Conservation (phyloP, 2,888 invertebrate genomes). For the Polydrusus tereticollis region DNA sequence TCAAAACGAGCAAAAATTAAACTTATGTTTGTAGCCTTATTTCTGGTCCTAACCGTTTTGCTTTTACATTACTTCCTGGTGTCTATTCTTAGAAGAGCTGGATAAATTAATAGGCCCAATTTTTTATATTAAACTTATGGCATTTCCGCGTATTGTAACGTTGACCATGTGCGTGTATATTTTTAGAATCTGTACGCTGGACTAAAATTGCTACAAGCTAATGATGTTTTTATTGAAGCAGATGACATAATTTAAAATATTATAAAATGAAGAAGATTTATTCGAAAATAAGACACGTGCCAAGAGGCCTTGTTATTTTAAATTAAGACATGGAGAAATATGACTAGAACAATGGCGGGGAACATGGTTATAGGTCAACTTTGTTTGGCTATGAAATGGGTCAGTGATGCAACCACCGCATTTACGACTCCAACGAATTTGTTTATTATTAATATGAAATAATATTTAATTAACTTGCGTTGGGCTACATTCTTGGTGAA, state of each 20-base stretch:
- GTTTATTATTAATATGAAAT: neutral
- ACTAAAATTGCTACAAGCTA: neutral
- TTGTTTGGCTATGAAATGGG: neutral
- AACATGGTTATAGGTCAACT: neutral
- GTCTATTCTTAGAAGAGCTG: too few species aligned
- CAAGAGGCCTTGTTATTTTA: conserved; percentile 12
- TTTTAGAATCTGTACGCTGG: neutral
- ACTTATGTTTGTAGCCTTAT: too few species aligned
- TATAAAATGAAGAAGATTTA: conserved; percentile 14
- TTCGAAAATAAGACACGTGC: conserved; percentile 28
- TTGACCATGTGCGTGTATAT: too few species aligned
- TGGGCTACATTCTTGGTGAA: too few species aligned
- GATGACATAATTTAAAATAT: conserved; percentile 18
- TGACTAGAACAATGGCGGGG: neutral
- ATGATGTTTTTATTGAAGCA: neutral
- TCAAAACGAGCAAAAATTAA: too few species aligned
- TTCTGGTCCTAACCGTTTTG: too few species aligned
- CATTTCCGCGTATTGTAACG: too few species aligned
- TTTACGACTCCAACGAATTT: neutral
- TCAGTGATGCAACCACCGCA: conserved; percentile 2
- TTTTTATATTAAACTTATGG: too few species aligned
- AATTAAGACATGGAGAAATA: neutral
- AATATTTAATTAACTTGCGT: too few species aligned
- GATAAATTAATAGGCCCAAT: too few species aligned
- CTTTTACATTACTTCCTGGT: too few species aligned